Evolutionary conservation across 2,888 invertebrate species (phyloP).

Genomic region (Melinaea marsaeus): DNA sequence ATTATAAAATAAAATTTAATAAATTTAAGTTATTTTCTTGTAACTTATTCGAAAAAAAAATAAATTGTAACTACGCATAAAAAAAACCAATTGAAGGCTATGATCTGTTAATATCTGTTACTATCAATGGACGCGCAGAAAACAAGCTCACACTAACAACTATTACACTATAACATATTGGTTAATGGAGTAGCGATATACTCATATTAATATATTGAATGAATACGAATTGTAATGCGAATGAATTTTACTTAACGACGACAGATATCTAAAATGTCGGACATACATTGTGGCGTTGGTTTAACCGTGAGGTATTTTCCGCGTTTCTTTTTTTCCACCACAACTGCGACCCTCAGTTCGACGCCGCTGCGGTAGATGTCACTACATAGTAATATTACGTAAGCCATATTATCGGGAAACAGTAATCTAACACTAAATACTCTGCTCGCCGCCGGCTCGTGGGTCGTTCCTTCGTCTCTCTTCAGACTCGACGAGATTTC

Average conservation of each 20-base stretch:
- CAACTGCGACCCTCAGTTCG: slow-evolving; percentile 3
- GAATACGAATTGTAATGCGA: background rate
- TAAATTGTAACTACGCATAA: too few species aligned
- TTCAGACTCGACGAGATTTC: slow-evolving; percentile 7
- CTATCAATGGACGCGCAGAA: slow-evolving; percentile 14
- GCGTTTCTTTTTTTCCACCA: slow-evolving; percentile 7
- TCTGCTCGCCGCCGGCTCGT: slow-evolving; percentile 13
- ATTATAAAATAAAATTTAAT: too few species aligned
- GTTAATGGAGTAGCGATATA: slow-evolving; percentile 17
- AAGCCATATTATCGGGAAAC: slow-evolving; percentile 12
- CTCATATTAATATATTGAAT: slow-evolving; percentile 12
- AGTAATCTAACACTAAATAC: slow-evolving; percentile 19
- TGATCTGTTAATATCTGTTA: background rate
- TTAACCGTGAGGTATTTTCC: too few species aligned
- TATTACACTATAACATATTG: slow-evolving; percentile 23
- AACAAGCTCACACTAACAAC: slow-evolving; percentile 27
- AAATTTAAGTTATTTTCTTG: too few species aligned
- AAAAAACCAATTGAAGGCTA: too few species aligned
- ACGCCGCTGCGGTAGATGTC: background rate
- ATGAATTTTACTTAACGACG: too few species aligned
- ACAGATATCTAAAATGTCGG: too few species aligned
- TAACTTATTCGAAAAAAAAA: too few species aligned
- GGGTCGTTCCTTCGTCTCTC: background rate
- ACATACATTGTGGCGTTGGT: too few species aligned
- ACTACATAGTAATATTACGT: slow-evolving; percentile 12